Base-by-base conservation (phyloP, 1,140 invertebrate genomes). In the Philopotamus ludificatus region DNA sequence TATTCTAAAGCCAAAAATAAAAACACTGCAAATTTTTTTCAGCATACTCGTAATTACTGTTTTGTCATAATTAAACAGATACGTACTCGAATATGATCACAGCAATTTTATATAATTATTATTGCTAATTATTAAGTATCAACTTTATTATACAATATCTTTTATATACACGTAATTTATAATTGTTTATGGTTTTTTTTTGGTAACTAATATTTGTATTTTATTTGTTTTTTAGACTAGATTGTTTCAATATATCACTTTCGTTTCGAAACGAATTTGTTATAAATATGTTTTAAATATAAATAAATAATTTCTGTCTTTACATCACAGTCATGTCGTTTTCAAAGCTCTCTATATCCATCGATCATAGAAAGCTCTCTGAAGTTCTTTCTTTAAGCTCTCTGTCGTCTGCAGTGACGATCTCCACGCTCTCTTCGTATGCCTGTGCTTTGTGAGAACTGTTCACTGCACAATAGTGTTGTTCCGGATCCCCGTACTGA, bases 401-500 rank as follows among this genome's bases (percentile, higher is more conserved):
- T 25, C 82, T 77, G 26, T 83, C 83, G 41, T 77, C 77, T 15
- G 83, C 80, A 18, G 83, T 83, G 50, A 85, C 83, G 68, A 84
- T 84, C 72, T 85, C 83, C 3, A 84, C 82, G 28, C 82, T 83
- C 70, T 84, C 83, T 26, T 84, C 83, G 66, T 83, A 83, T 49
- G 82, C 82, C 58, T 77, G 75, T 23, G 74, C 66, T 70, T 79
- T 80, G 3, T 76, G 76, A 15, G 72, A 77, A 66, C 75, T 82
- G 72, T 77, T 84, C 63, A 75, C 82, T 22, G 68, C 65, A 69
- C 79, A 81, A 63, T 80, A 81, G 67, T 81, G 79, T 53, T 75
- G 77, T 55, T 81, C 84, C 0, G 90, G 90, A 72, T 91, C 91
- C 7, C 92, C 92, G 72, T 94, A 95, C 74, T 95, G 92, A 70